Evolutionary conservation across 2,113 vertebrate species (phyloP), one percentile per base, ranked within the genome.

Genomic region (Cyanoramphus novaezelandiae): DNA sequence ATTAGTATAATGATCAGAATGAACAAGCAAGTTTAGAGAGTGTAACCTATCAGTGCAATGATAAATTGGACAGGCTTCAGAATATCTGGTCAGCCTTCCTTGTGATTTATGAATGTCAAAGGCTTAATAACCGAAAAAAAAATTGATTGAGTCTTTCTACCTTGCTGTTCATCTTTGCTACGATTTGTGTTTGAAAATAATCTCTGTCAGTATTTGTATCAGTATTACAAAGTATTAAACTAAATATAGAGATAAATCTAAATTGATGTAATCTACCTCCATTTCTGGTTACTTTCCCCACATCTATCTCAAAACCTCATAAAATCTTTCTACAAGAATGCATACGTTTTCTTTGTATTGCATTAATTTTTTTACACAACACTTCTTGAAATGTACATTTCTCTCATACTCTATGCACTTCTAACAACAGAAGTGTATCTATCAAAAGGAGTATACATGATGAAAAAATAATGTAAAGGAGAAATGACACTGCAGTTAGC

Each of bases 71-170:
- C 1, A 5, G 43, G 31, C 31, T 88, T 94, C 55, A 88, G 65
- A 83, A 78, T 92, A 90, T 78, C 72, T 95, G 86, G 60, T 88
- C 88, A 84, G 76, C 24, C 62, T 90, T 93, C 78, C 55, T 68
- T 43, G 39, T 88, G 92, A 97, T 95, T 94, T 95, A 94, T 96
- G 82, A 84, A 81, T 71, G 86, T 68, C 90, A 86, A 83, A 83
- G 57, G 18, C 80, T 81, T 90, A 90, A 92, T 89, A 89, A 80
- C 50, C 15, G 25, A 44, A 82, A 87, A 63, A 70, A 47, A 84
- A 52, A 67, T 43, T 20, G 37, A 11, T 80, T 50, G 68, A 74
- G 17, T 68, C 49, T 80, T 90, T 96, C 55, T 67, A 2, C 35
- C 50, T 70, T 3, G 0, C 21, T 68, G 24, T 59, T 82, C 4